phyloP scores from a whole-genome alignment of 2,888 invertebrate genomes.

The Onthophagus sagittarius region DNA sequence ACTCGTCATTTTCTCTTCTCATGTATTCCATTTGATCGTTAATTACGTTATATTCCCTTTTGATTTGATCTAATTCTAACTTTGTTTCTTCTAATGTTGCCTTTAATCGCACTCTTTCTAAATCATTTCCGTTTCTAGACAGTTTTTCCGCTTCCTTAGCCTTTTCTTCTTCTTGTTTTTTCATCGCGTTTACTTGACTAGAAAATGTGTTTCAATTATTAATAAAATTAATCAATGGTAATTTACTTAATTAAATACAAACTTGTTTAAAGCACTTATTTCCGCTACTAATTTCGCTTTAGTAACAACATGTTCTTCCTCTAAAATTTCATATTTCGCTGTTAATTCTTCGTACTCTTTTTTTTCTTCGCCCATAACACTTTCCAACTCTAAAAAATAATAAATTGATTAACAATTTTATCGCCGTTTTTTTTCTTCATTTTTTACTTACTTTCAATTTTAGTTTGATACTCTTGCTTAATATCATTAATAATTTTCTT shows the following conservation, averaged over 20 bases:
- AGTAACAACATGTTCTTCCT: conserved; percentile 80
- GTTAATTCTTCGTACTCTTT: conserved; percentile 77
- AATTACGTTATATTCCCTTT: conserved; percentile 63
- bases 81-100: conserved; percentile 71
- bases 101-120: conserved; percentile 66
- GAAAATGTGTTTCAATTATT: conserved; percentile 49
- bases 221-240: too few species aligned
- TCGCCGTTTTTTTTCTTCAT: conserved; percentile 14
- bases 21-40: conserved; percentile 71
- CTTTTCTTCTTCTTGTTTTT: conserved; percentile 43
- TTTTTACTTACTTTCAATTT: conserved; percentile 62
- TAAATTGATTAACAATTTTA: not conserved
- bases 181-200: not conserved
- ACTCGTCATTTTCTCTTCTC: conserved; percentile 74
- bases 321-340: conserved; percentile 75
- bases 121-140: conserved; percentile 46
- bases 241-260: conserved; percentile 26
- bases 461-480: conserved; percentile 64
- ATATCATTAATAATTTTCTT: conserved; percentile 62
- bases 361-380: conserved; percentile 62
- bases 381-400: conserved; percentile 59
- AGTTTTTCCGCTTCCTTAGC: conserved; percentile 43
- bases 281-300: conserved; percentile 79
- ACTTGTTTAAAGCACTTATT: conserved; percentile 75
- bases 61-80: conserved; percentile 66